Percentiles rank a stretch among this genome's conserved stretches.
These are phyloP conservation scores for Drosophila azteca DNA, from an alignment of 1,140 invertebrate genomes.

Conservation along the genomic window DNA sequence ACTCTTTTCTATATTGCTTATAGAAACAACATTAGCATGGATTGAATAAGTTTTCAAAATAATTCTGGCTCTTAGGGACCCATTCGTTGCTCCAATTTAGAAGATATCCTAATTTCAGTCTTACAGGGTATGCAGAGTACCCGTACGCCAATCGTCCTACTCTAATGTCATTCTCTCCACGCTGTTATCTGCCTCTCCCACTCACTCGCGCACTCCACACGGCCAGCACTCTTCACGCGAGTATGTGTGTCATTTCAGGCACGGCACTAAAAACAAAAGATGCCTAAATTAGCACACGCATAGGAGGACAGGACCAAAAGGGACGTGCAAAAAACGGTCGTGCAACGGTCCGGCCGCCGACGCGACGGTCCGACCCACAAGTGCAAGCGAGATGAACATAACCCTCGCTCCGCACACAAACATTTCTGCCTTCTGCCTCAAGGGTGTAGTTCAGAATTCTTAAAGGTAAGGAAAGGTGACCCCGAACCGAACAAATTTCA, in stretches of 20 bases:
- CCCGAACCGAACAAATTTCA: too few species aligned
- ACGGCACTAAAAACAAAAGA: constrained; percentile 62
- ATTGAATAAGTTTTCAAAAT: too few species aligned
- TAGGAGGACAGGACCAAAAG: constrained; percentile 7
- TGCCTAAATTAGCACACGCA: constrained; percentile 63
- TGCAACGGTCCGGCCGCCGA: constrained; percentile 6
- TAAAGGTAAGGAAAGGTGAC: too few species aligned
- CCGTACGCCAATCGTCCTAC: neutral
- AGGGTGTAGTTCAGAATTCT: too few species aligned
- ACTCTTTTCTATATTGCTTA: too few species aligned
- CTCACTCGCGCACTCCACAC: neutral
- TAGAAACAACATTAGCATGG: too few species aligned
- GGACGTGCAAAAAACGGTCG: constrained; percentile 54
- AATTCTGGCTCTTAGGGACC: too few species aligned
- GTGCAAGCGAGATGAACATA: neutral
- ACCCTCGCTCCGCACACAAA: too few species aligned
- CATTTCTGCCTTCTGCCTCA: too few species aligned
- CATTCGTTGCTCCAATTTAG: too few species aligned
- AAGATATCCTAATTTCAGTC: too few species aligned
- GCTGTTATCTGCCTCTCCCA: constrained; percentile 13
- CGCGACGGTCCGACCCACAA: neutral
- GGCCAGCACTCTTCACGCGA: constrained; percentile 10
- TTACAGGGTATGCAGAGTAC: constrained; percentile 1
- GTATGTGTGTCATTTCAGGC: constrained; percentile 53
- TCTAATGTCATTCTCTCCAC: neutral